Evolutionary conservation across 2,113 vertebrate species (phyloP).

Genomic region (Hippolais icterina): DNA sequence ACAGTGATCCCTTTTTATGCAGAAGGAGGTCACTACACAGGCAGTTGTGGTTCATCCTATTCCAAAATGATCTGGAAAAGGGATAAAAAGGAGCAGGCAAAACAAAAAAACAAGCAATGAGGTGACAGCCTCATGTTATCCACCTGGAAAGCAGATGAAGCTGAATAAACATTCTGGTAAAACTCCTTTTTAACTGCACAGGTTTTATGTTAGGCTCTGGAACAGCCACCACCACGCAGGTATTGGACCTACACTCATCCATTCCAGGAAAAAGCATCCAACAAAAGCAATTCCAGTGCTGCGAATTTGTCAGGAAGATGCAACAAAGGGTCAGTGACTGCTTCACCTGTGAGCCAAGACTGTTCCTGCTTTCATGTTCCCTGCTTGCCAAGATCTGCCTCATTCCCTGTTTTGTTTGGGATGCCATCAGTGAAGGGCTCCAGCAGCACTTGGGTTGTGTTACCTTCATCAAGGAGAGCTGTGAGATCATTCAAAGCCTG

Average conservation of each 20-base stretch:
- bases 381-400: background rate
- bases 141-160: background rate
- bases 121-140: background rate
- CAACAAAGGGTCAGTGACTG: background rate
- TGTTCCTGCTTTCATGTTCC: rapidly evolving
- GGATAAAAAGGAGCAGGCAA: background rate
- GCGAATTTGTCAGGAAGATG: background rate
- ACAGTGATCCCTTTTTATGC: background rate
- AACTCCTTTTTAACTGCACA: background rate
- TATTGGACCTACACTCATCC: background rate
- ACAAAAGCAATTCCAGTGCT: background rate
- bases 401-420: background rate
- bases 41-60: background rate
- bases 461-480: background rate
- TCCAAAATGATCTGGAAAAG: background rate
- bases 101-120: background rate
- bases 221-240: background rate
- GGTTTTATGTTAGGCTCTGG: background rate
- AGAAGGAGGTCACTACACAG: background rate
- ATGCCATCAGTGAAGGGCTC: background rate
- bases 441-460: rapidly evolving
- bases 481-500: background rate
- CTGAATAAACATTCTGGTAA: background rate
- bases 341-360: rapidly evolving
- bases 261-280: background rate